Evolutionary conservation across 2,113 vertebrate genomes (phyloP).

Genomic region (Reinhardtius hippoglossoides): DNA sequence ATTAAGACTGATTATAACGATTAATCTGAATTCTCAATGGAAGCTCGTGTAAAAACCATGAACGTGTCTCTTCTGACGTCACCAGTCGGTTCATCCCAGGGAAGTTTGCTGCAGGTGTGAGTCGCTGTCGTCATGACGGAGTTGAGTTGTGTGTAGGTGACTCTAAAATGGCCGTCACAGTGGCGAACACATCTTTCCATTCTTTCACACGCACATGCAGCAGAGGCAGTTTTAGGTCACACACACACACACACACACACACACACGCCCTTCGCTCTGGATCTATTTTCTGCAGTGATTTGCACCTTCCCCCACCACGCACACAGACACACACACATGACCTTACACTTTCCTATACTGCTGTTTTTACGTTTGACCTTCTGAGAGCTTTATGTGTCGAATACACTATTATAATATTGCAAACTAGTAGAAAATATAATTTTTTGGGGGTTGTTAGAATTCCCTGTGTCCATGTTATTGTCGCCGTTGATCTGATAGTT

Average conservation of each 20-base stretch:
- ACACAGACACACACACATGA: slow-evolving; percentile 6
- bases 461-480: too few species aligned
- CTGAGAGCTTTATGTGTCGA: background rate
- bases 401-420: too few species aligned
- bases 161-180: slow-evolving; percentile 14
- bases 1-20: too few species aligned
- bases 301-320: background rate
- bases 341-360: slow-evolving; percentile 22
- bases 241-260: background rate
- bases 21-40: background rate
- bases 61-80: too few species aligned
- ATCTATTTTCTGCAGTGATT: slow-evolving; percentile 34
- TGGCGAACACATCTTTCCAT: slow-evolving; percentile 46
- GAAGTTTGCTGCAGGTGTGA: background rate
- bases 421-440: too few species aligned
- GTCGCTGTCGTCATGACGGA: background rate
- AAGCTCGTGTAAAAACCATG: too few species aligned
- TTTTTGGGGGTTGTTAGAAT: too few species aligned
- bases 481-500: too few species aligned
- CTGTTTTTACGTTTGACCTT: slow-evolving; percentile 24
- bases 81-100: background rate
- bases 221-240: slow-evolving; percentile 34
- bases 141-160: slow-evolving; percentile 13
- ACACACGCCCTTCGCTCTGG: background rate
- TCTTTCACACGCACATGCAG: slow-evolving; percentile 18